phyloP scores from a whole-genome alignment of 2,113 vertebrate genomes.

The Ceratotherium simum region DNA sequence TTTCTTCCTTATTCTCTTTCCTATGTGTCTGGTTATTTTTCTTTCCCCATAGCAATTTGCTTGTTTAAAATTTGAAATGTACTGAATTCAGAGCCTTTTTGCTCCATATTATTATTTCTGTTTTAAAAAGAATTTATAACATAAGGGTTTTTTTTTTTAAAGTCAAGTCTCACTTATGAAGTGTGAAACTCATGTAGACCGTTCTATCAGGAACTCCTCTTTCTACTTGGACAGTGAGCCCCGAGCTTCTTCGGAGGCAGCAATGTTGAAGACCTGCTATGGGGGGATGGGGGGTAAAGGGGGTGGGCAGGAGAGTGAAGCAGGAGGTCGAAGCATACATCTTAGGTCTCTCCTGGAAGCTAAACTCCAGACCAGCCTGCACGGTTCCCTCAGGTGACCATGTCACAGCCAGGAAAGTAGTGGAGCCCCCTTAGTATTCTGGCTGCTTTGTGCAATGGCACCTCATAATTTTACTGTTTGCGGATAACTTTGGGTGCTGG shows the following conservation, averaged over 20 bases:
- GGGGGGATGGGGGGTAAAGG: neutral
- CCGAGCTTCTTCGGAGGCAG: neutral
- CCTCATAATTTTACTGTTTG: neutral
- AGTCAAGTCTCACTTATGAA: neutral
- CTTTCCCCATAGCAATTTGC: conserved; percentile 33
- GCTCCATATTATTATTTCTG: conserved; percentile 22
- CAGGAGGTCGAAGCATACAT: neutral
- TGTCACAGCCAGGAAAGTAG: neutral
- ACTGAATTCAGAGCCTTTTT: conserved; percentile 7
- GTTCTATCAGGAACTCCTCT: neutral
- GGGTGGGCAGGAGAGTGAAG: neutral
- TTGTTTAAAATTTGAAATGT: conserved; percentile 72
- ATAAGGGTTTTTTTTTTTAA: neutral
- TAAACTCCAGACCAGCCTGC: neutral
- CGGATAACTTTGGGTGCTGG: neutral
- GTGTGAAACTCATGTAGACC: neutral
- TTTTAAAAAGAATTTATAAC: conserved; percentile 57
- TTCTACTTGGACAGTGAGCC: neutral
- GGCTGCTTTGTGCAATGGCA: neutral
- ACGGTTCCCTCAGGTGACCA: fast-evolving
- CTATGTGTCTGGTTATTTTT: conserved; percentile 58
- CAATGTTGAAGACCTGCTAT: neutral
- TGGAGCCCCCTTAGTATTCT: neutral
- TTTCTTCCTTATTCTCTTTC: conserved; percentile 25
- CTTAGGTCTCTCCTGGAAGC: neutral